phyloP scores from a whole-genome alignment of 1,140 invertebrate species.

The Frieseomelitta varia region DNA sequence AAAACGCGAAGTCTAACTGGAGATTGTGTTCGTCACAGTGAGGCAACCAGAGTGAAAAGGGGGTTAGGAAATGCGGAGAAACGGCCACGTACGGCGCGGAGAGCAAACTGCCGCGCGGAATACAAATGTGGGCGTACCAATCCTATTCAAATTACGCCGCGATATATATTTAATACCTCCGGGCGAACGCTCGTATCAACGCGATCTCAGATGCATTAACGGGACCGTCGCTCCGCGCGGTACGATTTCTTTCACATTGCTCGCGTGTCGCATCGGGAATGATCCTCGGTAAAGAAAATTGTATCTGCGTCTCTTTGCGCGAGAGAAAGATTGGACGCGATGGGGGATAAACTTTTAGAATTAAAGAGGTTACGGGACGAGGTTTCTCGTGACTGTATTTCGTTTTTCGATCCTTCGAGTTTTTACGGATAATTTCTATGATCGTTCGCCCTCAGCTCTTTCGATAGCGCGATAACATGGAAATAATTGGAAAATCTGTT shows the following conservation, averaged over 20 bases:
- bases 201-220: slow-evolving; percentile 23
- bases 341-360: no score
- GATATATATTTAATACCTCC: slow-evolving; percentile 38
- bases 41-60: no score
- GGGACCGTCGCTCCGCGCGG: neutral
- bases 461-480: no score
- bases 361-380: no score
- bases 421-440: no score
- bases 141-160: slow-evolving; percentile 33
- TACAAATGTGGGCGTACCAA: slow-evolving; percentile 19
- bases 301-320: no score
- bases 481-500: no score
- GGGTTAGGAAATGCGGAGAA: no score
- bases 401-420: no score
- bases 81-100: slow-evolving; percentile 8
- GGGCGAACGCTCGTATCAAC: slow-evolving; percentile 10
- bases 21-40: slow-evolving; percentile 9
- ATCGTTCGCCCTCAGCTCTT: no score
- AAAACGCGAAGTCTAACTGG: slow-evolving; percentile 4
- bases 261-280: neutral
- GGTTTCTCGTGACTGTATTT: no score
- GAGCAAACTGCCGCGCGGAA: neutral
- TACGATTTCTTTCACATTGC: neutral
- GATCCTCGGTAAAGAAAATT: neutral
- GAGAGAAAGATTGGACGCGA: no score